A percentile compares a stretch with the other conserved stretches of the same genome.
Conservation (phyloP, 2,113 vertebrate genomes). For the Neotragus moschatus region DNA sequence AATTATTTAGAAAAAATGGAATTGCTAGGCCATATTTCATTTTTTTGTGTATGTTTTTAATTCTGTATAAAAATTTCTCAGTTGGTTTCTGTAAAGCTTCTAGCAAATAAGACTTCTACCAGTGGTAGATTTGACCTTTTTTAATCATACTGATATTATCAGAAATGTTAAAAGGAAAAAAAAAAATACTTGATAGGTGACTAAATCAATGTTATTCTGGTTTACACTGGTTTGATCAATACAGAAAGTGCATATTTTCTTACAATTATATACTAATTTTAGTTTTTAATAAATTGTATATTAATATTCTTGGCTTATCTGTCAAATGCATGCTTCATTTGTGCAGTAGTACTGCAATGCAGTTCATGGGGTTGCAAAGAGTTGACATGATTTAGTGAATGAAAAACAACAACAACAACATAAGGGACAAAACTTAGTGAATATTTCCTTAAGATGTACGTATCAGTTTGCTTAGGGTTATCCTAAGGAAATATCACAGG, state of each 20-base stretch:
- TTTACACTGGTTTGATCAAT: conserved; percentile 7
- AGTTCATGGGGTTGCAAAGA: not conserved
- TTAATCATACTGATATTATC: not conserved
- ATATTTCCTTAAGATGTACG: not conserved
- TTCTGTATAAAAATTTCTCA: not conserved
- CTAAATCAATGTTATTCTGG: not conserved
- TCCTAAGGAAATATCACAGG: not conserved
- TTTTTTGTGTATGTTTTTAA: not conserved
- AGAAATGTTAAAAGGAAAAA: conserved; percentile 24
- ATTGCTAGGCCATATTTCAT: not conserved
- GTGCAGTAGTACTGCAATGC: not conserved
- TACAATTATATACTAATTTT: not conserved
- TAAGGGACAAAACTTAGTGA: not conserved
- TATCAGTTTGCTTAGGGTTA: not conserved
- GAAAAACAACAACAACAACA: not conserved
- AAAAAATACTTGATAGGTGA: not conserved
- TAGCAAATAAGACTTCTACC: not conserved
- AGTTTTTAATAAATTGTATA: not conserved
- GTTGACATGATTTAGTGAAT: not conserved
- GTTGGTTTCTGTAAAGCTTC: not conserved
- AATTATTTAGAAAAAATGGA: not conserved
- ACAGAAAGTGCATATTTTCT: not conserved
- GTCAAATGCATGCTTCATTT: not conserved
- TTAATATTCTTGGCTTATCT: not conserved
- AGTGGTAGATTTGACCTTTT: not conserved